phyloP scores from a whole-genome alignment of 2,113 vertebrate species.

The Pogona vitticeps region DNA sequence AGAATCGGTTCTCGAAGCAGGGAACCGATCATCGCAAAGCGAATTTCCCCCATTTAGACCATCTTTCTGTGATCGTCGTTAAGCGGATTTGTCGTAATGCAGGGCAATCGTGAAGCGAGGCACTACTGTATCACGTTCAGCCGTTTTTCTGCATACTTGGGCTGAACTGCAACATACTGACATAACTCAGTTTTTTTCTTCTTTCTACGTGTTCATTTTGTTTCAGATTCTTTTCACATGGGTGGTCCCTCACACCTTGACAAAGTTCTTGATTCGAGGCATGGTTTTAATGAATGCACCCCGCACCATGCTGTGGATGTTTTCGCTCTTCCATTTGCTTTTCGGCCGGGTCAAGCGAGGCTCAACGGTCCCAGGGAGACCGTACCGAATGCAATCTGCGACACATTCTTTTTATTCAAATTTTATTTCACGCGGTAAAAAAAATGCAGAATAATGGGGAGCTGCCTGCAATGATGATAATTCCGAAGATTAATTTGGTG shows the following conservation, averaged over 20 bases:
- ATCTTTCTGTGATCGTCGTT: no score
- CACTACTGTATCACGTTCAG: no score
- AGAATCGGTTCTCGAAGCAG: no score
- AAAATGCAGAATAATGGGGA: constrained; percentile 38
- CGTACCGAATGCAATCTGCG: background rate
- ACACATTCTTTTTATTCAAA: constrained; percentile 2
- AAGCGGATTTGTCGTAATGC: no score
- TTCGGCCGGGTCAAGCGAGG: background rate
- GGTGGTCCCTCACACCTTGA: no score
- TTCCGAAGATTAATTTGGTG: constrained; percentile 61
- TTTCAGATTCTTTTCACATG: background rate
- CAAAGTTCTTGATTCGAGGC: background rate
- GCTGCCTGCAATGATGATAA: constrained; percentile 55
- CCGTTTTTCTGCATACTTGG: background rate
- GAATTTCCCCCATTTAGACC: no score
- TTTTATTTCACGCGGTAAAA: background rate
- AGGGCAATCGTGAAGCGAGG: no score
- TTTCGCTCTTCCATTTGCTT: background rate
- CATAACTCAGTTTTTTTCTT: background rate
- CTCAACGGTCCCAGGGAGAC: background rate
- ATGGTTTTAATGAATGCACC: background rate
- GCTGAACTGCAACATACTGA: background rate
- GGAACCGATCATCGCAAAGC: no score
- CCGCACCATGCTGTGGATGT: background rate
- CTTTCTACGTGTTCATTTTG: background rate